Evolutionary conservation across 1,140 invertebrate genomes (phyloP), one percentile per base, ranked within the genome.

Genomic region (Stenopsyche tienmushanensis): DNA sequence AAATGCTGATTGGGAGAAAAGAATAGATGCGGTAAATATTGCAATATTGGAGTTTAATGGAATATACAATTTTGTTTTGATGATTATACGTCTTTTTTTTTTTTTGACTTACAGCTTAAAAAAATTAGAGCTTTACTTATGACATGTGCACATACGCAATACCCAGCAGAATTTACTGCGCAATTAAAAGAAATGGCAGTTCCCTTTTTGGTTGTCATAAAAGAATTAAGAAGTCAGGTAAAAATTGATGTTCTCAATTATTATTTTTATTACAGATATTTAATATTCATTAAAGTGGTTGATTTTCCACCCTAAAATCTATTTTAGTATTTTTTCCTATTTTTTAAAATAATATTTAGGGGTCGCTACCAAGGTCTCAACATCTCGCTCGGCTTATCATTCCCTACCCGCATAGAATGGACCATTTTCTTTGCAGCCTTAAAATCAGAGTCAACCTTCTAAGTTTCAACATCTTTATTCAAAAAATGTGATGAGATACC

Each of bases 1-100:
- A 18, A 90, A 85, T 71, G 89, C 90, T 73, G 92, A 96, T 72
- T 98, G 96, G 96, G 93, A 94, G 78, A 94, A 94, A 77, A 83
- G 95, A 65, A 86, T 91, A 25, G 94, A 97, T 71, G 87, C 89
- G 71, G 91, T 94, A 79, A 83, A 83, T 52, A 34, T 42, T 10
- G 58, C 49, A 17, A 57, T 64, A n/a, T 3, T 23, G 1, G n/a
- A 20, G 34, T 50, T 42, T 54, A 25, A 57, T 20, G 26, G 1
- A 34, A 63, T 52, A 34, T 26, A 20, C 3, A 20, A 25, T 52
- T 60, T 29, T 20, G 9, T 62, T 29, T 39, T 20, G 23, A 52
- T 52, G 23, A 9, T 24, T 29, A 34, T 45, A 24, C 21, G 45
- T 15, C 7, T 18, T 59, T n/a, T 45, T 59, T 44, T 29, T 29